phyloP scores from a whole-genome alignment of 1,140 invertebrate species.

The Neocloeon triangulifer region DNA sequence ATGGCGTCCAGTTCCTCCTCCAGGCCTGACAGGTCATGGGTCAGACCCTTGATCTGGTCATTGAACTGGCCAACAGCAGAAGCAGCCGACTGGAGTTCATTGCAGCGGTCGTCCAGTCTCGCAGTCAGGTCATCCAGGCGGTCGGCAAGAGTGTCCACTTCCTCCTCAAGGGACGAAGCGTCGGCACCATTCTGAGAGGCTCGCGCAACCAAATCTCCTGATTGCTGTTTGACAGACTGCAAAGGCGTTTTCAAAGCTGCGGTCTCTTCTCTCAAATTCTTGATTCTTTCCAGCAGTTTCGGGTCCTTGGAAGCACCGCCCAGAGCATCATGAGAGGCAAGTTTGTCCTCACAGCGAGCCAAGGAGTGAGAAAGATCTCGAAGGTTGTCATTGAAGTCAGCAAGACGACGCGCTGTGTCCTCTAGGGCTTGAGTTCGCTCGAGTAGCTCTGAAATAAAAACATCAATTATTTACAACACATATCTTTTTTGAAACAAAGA shows the following conservation, averaged over 20 bases:
- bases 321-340: slow-evolving; percentile 55
- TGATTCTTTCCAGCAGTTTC: slow-evolving; percentile 59
- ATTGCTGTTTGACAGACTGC: slow-evolving; percentile 37
- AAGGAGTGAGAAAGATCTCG: slow-evolving; percentile 60
- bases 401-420: slow-evolving; percentile 55
- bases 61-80: slow-evolving; percentile 69
- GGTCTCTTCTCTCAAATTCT: slow-evolving; percentile 49
- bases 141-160: slow-evolving; percentile 53
- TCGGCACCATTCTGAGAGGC: slow-evolving; percentile 33
- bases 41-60: slow-evolving; percentile 56
- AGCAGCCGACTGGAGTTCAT: slow-evolving; percentile 64
- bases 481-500: not conserved
- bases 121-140: slow-evolving; percentile 52
- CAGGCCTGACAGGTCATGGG: slow-evolving; percentile 47
- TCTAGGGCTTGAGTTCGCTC: slow-evolving; percentile 56
- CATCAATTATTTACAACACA: not conserved
- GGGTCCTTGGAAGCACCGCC: slow-evolving; percentile 57
- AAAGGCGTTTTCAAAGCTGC: slow-evolving; percentile 51
- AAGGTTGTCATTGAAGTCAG: slow-evolving; percentile 66
- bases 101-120: slow-evolving; percentile 53
- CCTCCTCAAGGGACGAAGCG: slow-evolving; percentile 47
- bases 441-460: slow-evolving; percentile 17
- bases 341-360: slow-evolving; percentile 67
- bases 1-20: slow-evolving; percentile 68
- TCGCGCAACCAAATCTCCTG: slow-evolving; percentile 49